These are phyloP conservation scores for Anguilla marmorata DNA, from an alignment of 2,797 vertebrate genomes.

Conservation along the genomic window DNA sequence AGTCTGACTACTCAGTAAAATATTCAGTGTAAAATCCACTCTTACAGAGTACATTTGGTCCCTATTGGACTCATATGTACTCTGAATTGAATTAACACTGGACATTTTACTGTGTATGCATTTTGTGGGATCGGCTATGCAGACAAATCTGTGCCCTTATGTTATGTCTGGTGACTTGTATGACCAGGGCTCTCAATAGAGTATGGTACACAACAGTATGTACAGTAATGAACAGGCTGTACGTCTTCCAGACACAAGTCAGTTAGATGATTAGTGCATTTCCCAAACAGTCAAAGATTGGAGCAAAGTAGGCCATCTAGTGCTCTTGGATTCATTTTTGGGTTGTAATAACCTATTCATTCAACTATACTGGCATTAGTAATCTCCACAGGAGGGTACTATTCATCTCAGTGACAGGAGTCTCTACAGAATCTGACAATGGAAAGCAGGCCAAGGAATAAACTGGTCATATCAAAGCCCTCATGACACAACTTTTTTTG, in stretches of 20 bases:
- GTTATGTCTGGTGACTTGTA: too few relatives aligned
- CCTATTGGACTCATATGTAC: too few relatives aligned
- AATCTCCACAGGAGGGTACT: not conserved
- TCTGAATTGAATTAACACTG: too few relatives aligned
- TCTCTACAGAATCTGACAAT: conserved; percentile 20
- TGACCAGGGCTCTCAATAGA: not conserved
- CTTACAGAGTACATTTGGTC: too few relatives aligned
- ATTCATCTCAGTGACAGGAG: conserved; percentile 20
- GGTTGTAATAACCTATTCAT: conserved; percentile 8
- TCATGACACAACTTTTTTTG: not conserved
- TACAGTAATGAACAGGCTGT: not conserved
- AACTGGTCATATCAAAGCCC: conserved; percentile 8
- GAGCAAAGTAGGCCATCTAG: not conserved
- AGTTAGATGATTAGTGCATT: not conserved
- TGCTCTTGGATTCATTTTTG: not conserved
- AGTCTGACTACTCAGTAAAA: not conserved
- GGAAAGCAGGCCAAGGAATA: not conserved
- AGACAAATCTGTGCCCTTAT: too few relatives aligned
- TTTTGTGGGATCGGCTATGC: too few relatives aligned
- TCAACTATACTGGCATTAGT: conserved; percentile 1
- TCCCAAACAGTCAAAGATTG: not conserved
- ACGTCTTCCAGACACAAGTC: not conserved
- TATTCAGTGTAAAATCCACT: too few relatives aligned
- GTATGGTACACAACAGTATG: not conserved
- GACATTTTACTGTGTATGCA: too few relatives aligned